Evolutionary conservation across 2,797 vertebrate species (phyloP).

Genomic region (Eurystomus glaucurus): DNA sequence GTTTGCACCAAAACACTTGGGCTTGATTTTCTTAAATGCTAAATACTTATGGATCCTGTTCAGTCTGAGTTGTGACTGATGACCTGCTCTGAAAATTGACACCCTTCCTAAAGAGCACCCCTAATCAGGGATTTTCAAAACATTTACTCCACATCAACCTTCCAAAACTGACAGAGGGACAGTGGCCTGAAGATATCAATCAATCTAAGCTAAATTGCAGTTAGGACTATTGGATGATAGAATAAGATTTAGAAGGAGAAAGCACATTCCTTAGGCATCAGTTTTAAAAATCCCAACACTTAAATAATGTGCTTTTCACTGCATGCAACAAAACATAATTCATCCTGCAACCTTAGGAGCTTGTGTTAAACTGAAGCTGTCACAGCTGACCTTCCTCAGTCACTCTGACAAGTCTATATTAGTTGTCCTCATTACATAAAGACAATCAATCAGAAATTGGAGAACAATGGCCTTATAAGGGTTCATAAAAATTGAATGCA

Average conservation of each 20-base stretch:
- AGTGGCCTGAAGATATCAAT: neutral
- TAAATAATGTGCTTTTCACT: neutral
- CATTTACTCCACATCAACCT: neutral
- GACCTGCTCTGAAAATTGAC: neutral
- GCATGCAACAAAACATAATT: conserved; percentile 8
- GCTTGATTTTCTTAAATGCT: neutral
- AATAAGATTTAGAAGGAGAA: neutral
- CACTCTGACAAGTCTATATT: conserved; percentile 35
- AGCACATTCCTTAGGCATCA: neutral
- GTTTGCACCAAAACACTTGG: neutral
- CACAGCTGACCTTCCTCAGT: conserved; percentile 65
- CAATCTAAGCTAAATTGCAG: neutral
- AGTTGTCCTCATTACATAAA: conserved; percentile 66
- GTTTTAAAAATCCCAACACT: accelerated
- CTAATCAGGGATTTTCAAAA: neutral
- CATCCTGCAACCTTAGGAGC: neutral
- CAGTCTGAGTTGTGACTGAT: neutral
- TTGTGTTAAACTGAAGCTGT: neutral
- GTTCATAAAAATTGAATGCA: conserved; percentile 60
- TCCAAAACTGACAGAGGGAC: neutral
- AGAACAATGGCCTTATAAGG: conserved; percentile 46
- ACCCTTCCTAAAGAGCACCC: neutral
- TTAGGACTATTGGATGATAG: accelerated
- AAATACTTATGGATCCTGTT: neutral
- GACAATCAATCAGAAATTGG: conserved; percentile 70